phyloP scores from a whole-genome alignment of 1,140 invertebrate genomes.

The Teleogryllus occipitalis region DNA sequence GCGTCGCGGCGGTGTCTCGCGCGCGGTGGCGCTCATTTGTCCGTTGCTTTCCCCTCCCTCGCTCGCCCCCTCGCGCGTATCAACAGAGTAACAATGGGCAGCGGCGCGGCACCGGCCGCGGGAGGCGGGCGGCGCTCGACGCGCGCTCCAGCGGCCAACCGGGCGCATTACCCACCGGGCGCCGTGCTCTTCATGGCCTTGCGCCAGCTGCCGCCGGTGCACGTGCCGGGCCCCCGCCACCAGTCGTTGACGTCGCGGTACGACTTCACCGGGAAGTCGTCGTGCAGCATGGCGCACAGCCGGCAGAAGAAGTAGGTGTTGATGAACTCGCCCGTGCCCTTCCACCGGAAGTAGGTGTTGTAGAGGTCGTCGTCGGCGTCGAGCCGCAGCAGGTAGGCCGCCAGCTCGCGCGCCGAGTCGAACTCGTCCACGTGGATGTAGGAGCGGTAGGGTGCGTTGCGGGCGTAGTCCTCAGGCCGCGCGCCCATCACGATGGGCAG shows the following conservation, averaged over 20 bases:
- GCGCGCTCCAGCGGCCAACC: too few species aligned
- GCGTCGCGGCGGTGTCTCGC: too few species aligned
- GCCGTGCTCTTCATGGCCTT: conserved; percentile 30
- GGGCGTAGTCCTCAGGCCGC: conserved; percentile 77
- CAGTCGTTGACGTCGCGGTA: conserved; percentile 78
- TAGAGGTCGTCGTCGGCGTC: conserved; percentile 81
- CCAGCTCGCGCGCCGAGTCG: conserved; percentile 70
- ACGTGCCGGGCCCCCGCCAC: conserved; percentile 71
- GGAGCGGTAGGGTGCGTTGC: conserved; percentile 76
- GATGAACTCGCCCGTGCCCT: conserved; percentile 86
- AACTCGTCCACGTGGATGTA: conserved; percentile 94
- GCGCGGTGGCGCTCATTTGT: not conserved
- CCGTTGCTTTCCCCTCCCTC: not conserved
- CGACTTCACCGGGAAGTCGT: conserved; percentile 53
- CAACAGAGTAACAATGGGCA: not conserved
- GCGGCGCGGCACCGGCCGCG: too few species aligned
- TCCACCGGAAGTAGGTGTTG: conserved; percentile 86
- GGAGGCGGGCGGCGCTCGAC: too few species aligned
- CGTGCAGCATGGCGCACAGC: conserved; percentile 83
- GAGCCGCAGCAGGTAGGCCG: conserved; percentile 72
- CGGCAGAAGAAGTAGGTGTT: conserved; percentile 95
- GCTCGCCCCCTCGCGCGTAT: not conserved
- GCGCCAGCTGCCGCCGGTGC: conserved; percentile 58
- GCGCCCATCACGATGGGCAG: conserved; percentile 95
- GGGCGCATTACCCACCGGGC: not conserved